Evolutionary conservation across 2,888 invertebrate genomes (phyloP), one percentile per base, ranked within the genome.

Genomic region (Lithophane leautieri): DNA sequence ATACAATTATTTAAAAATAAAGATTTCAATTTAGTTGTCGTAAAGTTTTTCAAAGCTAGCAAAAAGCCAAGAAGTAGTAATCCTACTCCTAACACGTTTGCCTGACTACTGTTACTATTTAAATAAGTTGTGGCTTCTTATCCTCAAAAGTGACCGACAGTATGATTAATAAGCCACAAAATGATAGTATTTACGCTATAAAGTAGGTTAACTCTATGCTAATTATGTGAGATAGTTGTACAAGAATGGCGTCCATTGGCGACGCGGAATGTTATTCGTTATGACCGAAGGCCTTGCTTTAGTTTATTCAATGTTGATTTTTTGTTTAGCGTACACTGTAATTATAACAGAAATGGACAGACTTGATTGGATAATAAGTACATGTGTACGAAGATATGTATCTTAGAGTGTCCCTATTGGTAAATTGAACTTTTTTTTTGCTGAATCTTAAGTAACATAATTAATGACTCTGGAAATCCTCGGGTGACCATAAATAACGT

Each of bases 141-240:
- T 42, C 34, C 63, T 65, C 67, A 68, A 75, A 60, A 69, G 28
- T 69, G 58, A 56, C 67, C n/a, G 65, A 66, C 72, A 65, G 22
- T 22, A 50, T 68, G 54, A 79, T 75, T 84, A 85, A 81, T 83
- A 73, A 74, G 78, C 68, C 82, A 81, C 80, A 79, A 79, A 89
- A 88, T 88, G 28, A 88, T 88, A 83, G 84, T 83, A 79, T 81
- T 76, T 77, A 76, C 70, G 70, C 68, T 68, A 72, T 63, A 73
- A 90, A 87, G 84, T 90, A 73, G 90, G 90, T 89, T 89, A 90
- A 86, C 84, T 82, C 87, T 85, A 90, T 90, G 87, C 63, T 87
- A 90, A 90, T 90, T 89, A 81, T 73, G 66, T 85, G 86, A 87
- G 90, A 89, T 90, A 89, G 90, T 90, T 89, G 89, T 88, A 89